Evolutionary conservation across 2,113 vertebrate genomes (phyloP).

Genomic region (Protomyctophum bolini): DNA sequence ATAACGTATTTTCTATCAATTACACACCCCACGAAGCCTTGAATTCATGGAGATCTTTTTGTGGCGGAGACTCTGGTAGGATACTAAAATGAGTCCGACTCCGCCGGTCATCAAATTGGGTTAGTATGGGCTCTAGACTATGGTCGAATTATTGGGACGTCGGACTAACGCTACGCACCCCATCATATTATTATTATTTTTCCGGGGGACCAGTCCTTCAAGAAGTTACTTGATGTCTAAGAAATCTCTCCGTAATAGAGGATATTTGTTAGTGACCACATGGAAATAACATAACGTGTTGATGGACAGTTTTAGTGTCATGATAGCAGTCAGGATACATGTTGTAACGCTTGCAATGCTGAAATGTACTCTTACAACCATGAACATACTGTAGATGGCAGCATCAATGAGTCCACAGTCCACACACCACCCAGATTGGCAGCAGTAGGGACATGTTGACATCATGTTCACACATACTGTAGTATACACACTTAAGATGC

Average conservation of each 20-base stretch:
- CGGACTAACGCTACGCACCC: too few species aligned
- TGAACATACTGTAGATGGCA: neutral
- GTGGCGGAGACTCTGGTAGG: too few species aligned
- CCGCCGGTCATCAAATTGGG: too few species aligned
- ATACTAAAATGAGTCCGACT: too few species aligned
- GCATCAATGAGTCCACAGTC: constrained; percentile 46
- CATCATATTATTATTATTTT: too few species aligned
- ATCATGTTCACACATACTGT: constrained; percentile 47
- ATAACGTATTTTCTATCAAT: too few species aligned
- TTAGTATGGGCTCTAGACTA: too few species aligned
- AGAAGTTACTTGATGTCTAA: too few species aligned
- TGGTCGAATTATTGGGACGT: too few species aligned
- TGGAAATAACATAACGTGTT: neutral
- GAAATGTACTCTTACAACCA: constrained; percentile 34
- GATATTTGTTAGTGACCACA: constrained; percentile 7
- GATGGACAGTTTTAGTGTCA: constrained; percentile 35
- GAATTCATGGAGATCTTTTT: too few species aligned
- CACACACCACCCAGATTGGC: constrained; percentile 49
- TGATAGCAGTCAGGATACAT: constrained; percentile 31
- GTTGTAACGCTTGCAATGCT: constrained; percentile 31
- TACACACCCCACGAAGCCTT: too few species aligned
- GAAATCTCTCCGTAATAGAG: neutral
- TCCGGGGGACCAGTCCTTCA: too few species aligned
- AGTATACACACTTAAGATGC: constrained; percentile 16
- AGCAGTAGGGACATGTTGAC: constrained; percentile 15